Evolutionary conservation across 2,888 invertebrate genomes (phyloP).

Genomic region (Clistopyga incitator): DNA sequence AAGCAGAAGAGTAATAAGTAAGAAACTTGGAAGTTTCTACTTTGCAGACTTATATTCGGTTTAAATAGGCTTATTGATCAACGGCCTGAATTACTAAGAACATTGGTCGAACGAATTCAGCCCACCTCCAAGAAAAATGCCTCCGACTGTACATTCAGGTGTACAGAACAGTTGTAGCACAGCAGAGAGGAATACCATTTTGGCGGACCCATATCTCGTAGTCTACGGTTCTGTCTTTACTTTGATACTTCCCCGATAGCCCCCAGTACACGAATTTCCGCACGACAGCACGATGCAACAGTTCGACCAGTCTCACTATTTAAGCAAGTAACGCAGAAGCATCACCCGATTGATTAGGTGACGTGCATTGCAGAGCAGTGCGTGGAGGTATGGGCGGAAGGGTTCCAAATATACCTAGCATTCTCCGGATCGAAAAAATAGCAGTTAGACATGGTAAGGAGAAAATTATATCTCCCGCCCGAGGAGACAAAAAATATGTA

Average conservation of each 20-base stretch:
- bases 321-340: conserved; percentile 22
- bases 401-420: background rate
- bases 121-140: background rate
- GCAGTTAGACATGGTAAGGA: background rate
- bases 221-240: background rate
- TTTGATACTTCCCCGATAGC: background rate
- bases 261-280: background rate
- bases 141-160: background rate
- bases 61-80: too few relatives aligned
- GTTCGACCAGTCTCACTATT: conserved; percentile 29
- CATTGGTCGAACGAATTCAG: too few relatives aligned
- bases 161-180: too few relatives aligned
- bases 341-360: conserved; percentile 55
- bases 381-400: too few relatives aligned
- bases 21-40: too few relatives aligned
- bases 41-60: too few relatives aligned
- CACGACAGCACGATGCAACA: background rate
- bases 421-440: background rate
- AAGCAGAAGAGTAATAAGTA: too few relatives aligned
- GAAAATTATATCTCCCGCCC: background rate
- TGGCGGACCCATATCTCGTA: background rate
- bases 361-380: conserved; percentile 41
- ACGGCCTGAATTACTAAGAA: too few relatives aligned
- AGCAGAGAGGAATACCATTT: background rate
- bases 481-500: background rate